Evolutionary conservation across 2,113 vertebrate species (phyloP).

Genomic region (Nannospalax galili): DNA sequence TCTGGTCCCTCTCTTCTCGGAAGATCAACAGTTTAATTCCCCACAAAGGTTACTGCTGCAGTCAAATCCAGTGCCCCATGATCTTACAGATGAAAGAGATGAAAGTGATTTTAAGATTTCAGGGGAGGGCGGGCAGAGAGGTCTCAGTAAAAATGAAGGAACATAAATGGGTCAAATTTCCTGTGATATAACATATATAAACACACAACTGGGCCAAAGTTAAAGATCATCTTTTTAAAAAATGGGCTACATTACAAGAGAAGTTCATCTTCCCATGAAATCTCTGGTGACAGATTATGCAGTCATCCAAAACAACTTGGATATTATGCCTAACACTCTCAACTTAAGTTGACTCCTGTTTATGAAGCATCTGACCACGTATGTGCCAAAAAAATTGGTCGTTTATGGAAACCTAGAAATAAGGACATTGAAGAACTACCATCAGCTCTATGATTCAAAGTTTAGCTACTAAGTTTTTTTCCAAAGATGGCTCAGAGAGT

Average conservation of each 20-base stretch:
- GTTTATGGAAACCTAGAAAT: slow-evolving; percentile 58
- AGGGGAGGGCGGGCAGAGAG: not conserved
- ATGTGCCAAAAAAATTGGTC: not conserved
- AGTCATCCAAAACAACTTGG: slow-evolving; percentile 50
- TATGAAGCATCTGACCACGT: slow-evolving; percentile 51
- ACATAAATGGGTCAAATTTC: not conserved
- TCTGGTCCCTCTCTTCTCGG: slow-evolving; percentile 79
- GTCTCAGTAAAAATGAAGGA: slow-evolving; percentile 44
- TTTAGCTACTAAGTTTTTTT: slow-evolving; percentile 49
- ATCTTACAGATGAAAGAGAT: slow-evolving; percentile 58
- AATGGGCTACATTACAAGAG: slow-evolving; percentile 49
- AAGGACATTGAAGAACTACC: slow-evolving; percentile 39
- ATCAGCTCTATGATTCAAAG: slow-evolving; percentile 66
- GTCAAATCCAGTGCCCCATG: slow-evolving; percentile 66
- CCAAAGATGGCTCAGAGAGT: slow-evolving; percentile 76
- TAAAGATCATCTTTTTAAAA: slow-evolving; percentile 27
- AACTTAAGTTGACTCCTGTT: slow-evolving; percentile 8
- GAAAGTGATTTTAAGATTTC: slow-evolving; percentile 65
- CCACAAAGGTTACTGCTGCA: slow-evolving; percentile 27
- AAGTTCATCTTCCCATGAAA: slow-evolving; percentile 24
- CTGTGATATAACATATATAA: not conserved
- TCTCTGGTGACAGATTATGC: not conserved
- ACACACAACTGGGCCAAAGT: not conserved
- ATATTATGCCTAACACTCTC: slow-evolving; percentile 28
- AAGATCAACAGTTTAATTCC: slow-evolving; percentile 68